Evolutionary conservation across 1,140 invertebrate genomes (phyloP).

Genomic region (Trichogramma pretiosum): DNA sequence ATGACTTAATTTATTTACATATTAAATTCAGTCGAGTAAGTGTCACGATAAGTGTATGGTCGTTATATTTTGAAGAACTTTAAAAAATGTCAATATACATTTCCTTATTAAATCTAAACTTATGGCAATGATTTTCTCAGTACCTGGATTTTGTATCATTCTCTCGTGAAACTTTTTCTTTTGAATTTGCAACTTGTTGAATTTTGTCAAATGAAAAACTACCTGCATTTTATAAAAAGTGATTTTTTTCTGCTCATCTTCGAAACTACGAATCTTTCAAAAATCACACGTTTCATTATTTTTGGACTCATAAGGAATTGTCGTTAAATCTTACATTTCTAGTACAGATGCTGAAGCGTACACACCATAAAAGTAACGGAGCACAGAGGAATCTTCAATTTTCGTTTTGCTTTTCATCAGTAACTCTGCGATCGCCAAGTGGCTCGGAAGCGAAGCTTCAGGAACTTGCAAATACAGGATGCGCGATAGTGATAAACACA

Average conservation of each 20-base stretch:
- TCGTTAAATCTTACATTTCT: not conserved
- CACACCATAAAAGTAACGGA: no score
- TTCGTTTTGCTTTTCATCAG: conserved; percentile 5
- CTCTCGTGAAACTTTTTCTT: no score
- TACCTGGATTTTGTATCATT: no score
- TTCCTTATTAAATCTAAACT: no score
- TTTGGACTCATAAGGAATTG: not conserved
- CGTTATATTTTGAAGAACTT: conserved; percentile 16
- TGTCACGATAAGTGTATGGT: conserved; percentile 35
- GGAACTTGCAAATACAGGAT: conserved; percentile 19
- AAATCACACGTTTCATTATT: no score
- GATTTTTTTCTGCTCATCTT: no score
- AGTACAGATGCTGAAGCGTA: not conserved
- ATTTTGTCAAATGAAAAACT: no score
- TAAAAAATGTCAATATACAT: conserved; percentile 3
- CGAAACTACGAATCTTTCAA: no score
- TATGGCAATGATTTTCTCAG: no score
- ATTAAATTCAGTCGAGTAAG: conserved; percentile 45
- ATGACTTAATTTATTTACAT: conserved; percentile 45
- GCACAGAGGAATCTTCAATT: conserved; percentile 14
- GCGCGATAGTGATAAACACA: conserved; percentile 5
- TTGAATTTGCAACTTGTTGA: no score
- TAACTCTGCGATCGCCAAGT: conserved; percentile 6
- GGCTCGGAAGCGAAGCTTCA: conserved; percentile 1
- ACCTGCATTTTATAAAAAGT: no score